Evolutionary conservation across 2,113 vertebrate species (phyloP).

Genomic region (Reinhardtius hippoglossoides): DNA sequence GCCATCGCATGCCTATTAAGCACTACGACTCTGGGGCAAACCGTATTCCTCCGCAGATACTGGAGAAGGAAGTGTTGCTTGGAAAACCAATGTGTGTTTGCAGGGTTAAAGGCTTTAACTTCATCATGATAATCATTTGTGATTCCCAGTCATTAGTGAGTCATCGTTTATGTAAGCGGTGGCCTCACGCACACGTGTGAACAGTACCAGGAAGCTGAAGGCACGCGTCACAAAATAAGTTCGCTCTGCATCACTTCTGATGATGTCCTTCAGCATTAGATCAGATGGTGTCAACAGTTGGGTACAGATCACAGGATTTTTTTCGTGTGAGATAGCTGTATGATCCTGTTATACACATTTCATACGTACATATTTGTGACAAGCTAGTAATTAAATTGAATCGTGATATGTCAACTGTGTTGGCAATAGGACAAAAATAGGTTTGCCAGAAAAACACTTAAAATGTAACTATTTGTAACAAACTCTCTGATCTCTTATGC

Average conservation of each 20-base stretch:
- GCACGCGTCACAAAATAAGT: constrained; percentile 18
- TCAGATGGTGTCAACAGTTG: constrained; percentile 20
- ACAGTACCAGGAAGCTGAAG: constrained; percentile 19
- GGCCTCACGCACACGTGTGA: constrained; percentile 47
- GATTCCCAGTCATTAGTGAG: constrained; percentile 67
- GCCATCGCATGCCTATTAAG: constrained; percentile 10
- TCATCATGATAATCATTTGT: constrained; percentile 72
- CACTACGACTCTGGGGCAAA: constrained; percentile 12
- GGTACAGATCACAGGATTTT: constrained; percentile 15
- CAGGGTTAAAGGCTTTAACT: constrained; percentile 54
- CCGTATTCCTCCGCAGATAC: constrained; percentile 20
- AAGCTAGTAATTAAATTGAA: background rate
- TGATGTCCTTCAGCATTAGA: constrained; percentile 28
- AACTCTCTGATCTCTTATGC: background rate
- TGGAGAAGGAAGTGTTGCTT: constrained; percentile 6
- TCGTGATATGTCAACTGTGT: background rate
- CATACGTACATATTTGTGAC: constrained; percentile 4
- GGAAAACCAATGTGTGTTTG: constrained; percentile 12
- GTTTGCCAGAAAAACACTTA: background rate
- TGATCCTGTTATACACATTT: background rate
- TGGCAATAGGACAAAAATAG: constrained; percentile 9
- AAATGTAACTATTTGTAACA: too few relatives aligned
- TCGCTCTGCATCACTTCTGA: constrained; percentile 38
- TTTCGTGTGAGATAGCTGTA: constrained; percentile 4
- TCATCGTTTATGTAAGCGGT: constrained; percentile 69